Conservation (phyloP, 2,113 vertebrate species). For the Salvelinus namaycush region DNA sequence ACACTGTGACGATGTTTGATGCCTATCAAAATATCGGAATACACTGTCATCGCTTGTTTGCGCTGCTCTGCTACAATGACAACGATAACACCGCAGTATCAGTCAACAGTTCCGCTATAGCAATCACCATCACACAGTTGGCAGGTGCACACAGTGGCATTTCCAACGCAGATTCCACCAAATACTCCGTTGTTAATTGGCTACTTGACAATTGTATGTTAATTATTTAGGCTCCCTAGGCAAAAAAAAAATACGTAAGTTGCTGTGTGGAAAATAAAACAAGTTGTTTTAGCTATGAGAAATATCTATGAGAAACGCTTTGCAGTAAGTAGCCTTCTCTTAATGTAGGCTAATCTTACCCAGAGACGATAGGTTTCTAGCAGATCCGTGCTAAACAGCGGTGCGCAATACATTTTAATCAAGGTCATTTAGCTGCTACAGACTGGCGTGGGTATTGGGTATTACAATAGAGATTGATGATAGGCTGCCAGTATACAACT, state of each 20-base stretch:
- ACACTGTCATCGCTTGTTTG: neutral
- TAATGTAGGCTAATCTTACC: neutral
- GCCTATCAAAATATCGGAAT: neutral
- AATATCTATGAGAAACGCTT: neutral
- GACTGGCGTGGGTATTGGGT: neutral
- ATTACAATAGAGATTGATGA: neutral
- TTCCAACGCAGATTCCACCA: neutral
- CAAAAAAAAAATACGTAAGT: too few species aligned
- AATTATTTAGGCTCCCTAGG: too few species aligned
- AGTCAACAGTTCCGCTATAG: too few species aligned
- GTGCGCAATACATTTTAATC: constrained; percentile 52
- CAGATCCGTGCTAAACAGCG: constrained; percentile 22
- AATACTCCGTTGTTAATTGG: too few species aligned
- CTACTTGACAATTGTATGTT: too few species aligned
- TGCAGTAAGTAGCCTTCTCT: neutral
- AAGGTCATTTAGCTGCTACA: constrained; percentile 49
- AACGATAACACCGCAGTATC: neutral
- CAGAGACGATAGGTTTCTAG: neutral
- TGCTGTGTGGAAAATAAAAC: too few species aligned
- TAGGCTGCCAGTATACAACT: neutral
- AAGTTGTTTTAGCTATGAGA: too few species aligned
- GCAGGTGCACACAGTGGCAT: too few species aligned
- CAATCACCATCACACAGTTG: too few species aligned
- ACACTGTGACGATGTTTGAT: too few species aligned
- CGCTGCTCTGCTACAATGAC: neutral